Base-by-base conservation (phyloP, 1,140 invertebrate genomes). In the Drosophila elegans region DNA sequence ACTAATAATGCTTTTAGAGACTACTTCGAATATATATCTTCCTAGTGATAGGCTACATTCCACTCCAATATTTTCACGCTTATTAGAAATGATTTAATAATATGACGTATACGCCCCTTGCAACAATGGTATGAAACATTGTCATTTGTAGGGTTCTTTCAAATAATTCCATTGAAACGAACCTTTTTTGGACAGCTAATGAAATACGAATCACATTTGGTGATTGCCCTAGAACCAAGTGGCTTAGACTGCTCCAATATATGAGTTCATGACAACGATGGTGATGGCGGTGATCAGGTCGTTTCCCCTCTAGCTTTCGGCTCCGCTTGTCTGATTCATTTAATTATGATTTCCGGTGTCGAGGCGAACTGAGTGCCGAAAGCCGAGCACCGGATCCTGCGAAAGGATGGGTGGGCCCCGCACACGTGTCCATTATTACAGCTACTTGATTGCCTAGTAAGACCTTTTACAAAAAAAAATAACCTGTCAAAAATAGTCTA, bases 291-390 rank as follows among this genome's bases (percentile, higher is more conserved):
- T 48, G 45, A 46, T 46, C 44, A 12, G 44, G 21, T 29, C 12
- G 21, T 49, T 29, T 49, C n/a, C 29, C n/a, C 48, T 27, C 21
- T 10, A n/a, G 29, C 16, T 29, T 16, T 27, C 27, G 29, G 49
- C 59, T 62, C 80, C 80, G 63, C 72, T 77, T 77, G 72, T 80
- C 72, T 84, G 72, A 80, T 73, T 85, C 81, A 84, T 85, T 84
- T 80, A 84, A 84, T 85, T 84, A 85, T 84, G 81, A 85, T 85
- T 80, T 84, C 81, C 81, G 81, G 57, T 74, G 77, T 45, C 54
- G 61, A 42, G 60, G 42, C 27, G 10, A 21, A 25, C 32, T 3
- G 32, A 49, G 13, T 34, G 29, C 48, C 27, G 7, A 32, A 3
- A 25, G 3, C 11, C 45, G 45, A 27, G 10, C 10, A 49, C 3